phyloP scores from a whole-genome alignment of 2,888 invertebrate genomes.

The Drosophila robusta region DNA sequence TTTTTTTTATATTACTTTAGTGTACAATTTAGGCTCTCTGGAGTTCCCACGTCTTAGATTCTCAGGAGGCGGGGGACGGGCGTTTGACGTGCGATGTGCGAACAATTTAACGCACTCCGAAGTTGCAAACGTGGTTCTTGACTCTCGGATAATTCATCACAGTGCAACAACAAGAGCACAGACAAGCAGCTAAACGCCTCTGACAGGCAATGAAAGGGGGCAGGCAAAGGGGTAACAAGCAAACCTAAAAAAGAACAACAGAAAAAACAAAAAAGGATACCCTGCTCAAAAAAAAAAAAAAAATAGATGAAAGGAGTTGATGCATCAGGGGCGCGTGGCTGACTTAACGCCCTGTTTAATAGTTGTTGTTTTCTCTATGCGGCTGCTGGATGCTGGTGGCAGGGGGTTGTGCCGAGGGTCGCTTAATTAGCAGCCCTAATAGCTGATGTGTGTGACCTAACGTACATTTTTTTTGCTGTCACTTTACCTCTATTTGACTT shows the following conservation, averaged over 20 bases:
- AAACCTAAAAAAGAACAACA: conserved; percentile 6
- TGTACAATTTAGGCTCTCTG: not conserved
- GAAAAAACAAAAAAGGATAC: conserved; percentile 13
- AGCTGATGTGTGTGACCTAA: conserved; percentile 31
- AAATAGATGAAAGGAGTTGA: conserved; percentile 4
- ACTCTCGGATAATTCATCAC: conserved; percentile 53
- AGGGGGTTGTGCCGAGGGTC: conserved; percentile 51
- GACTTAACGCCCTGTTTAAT: conserved; percentile 44
- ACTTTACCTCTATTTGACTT: conserved; percentile 25
- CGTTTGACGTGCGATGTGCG: conserved; percentile 53
- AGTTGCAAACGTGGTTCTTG: conserved; percentile 19
- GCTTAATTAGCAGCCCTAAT: conserved; percentile 73
- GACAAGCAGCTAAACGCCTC: conserved; percentile 59
- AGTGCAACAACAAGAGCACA: conserved; percentile 15
- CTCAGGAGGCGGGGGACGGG: conserved; percentile 20
- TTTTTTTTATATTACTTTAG: not conserved
- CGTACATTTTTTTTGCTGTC: conserved; percentile 18
- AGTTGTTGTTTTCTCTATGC: conserved; percentile 15
- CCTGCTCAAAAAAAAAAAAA: conserved; percentile 24
- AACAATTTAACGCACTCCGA: conserved; percentile 73
- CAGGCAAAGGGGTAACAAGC: conserved; percentile 45
- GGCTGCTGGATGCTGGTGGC: conserved; percentile 7
- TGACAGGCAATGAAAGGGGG: conserved; percentile 68
- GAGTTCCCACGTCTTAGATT: conserved; percentile 57
- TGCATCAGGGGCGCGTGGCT: conserved; percentile 61